Evolutionary conservation across 1,140 invertebrate genomes (phyloP), one percentile per base, ranked within the genome.

Genomic region (Laodelphax striatellus): DNA sequence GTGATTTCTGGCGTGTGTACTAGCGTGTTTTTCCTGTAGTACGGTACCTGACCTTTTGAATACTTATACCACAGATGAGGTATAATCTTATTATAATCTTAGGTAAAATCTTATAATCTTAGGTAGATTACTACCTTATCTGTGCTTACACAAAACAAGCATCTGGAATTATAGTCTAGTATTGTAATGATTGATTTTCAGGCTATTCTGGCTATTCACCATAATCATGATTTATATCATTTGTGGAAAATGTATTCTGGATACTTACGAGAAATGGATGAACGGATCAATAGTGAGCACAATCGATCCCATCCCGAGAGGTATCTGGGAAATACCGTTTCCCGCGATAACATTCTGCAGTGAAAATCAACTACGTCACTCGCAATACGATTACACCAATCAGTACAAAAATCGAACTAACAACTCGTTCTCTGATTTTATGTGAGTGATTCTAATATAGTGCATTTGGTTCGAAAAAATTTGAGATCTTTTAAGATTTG

Each of bases 301-400:
- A 2, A 55, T 64, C 10, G 60, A 64, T 52, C 42, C 63, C 16
- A 42, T 52, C 10, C 55, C 52, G 16, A 64, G 46, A 1, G 54
- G 50, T 14, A 56, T 61, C 11, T 22, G 34, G 21, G 24, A 28
- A 43, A 61, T 61, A 21, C 63, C 63, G 1, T 58, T 61, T 31
- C 63, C 63, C 0, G 63, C 63, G 31, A 24, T 64, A 14, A 58
- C 63, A 16, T 42, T 64, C 55, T 64, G 63, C 52, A 46, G 60
- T 21, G 34, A 38, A 38, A 38, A 38, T 24, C 55, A 57, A 41
- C 28, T 56, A 16, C 11, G 31, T 3, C 34, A 31, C 13, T 31
- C 55, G n/a, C 19, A 31, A 16, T 56, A 41, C 24, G 42, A 56
- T 56, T 41, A 41, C 14, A 41, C 55, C 19, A 31, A 4, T 13